phyloP scores from a whole-genome alignment of 2,888 invertebrate genomes.

The Eupithecia inturbata region DNA sequence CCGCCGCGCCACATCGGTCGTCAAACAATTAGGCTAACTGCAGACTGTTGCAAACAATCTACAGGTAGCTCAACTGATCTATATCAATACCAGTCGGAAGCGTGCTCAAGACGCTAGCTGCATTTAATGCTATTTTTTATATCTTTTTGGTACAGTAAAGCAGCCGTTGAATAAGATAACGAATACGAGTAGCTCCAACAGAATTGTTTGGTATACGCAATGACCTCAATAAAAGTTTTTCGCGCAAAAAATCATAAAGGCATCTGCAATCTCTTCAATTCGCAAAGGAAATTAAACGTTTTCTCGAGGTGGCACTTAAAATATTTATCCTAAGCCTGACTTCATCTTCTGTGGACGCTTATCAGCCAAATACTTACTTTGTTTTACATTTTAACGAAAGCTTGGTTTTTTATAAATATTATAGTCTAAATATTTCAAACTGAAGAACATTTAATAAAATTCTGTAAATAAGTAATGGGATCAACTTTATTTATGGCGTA shows the following conservation, averaged over 20 bases:
- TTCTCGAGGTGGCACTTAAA: slow-evolving; percentile 57
- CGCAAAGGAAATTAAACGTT: slow-evolving; percentile 64
- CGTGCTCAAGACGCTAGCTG: no score
- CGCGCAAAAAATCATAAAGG: slow-evolving; percentile 9
- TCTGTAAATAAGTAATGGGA: background rate
- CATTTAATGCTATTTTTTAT: background rate
- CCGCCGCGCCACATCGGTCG: no score
- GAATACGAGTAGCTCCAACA: background rate
- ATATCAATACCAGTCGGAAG: no score
- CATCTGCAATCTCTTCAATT: slow-evolving; percentile 56
- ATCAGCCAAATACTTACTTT: slow-evolving; percentile 49
- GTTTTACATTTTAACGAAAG: slow-evolving; percentile 34
- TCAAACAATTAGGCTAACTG: no score
- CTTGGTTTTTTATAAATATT: background rate
- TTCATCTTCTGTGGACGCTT: slow-evolving; percentile 54
- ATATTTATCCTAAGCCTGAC: slow-evolving; percentile 61
- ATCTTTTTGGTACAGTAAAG: background rate
- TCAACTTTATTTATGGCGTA: background rate
- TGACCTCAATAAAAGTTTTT: background rate
- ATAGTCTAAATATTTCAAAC: no score
- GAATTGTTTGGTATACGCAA: background rate
- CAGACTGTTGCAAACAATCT: no score
- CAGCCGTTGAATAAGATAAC: background rate
- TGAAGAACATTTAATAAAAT: background rate
- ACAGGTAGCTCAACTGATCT: no score